Conservation (phyloP, 2,797 vertebrate genomes). For the Danio kyathit region DNA sequence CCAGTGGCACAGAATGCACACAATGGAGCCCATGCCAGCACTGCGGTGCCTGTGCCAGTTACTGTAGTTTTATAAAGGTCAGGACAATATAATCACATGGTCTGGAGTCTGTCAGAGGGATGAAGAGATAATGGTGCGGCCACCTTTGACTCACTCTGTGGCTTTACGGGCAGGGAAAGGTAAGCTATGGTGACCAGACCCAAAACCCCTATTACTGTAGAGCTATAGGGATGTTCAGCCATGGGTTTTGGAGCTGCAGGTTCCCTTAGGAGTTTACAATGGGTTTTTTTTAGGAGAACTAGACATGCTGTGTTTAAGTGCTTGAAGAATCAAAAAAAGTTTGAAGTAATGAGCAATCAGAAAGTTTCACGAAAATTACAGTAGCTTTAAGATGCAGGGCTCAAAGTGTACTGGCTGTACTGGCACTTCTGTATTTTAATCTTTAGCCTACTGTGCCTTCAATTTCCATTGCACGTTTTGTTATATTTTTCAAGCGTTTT, state of each 20-base stretch:
- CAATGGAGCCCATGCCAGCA: background rate
- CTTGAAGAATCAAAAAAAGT: no score
- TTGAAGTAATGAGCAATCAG: no score
- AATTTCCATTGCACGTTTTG: no score
- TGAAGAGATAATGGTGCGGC: background rate
- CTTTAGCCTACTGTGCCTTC: no score
- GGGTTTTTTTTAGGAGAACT: no score
- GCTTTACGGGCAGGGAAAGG: background rate
- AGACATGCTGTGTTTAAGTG: no score
- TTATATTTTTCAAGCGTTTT: no score
- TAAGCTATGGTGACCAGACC: background rate
- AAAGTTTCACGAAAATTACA: no score
- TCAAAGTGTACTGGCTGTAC: no score
- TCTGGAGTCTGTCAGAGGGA: slow-evolving; percentile 9
- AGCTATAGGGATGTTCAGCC: slow-evolving; percentile 1
- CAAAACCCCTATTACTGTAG: background rate
- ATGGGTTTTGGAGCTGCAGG: background rate
- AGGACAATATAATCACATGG: slow-evolving; percentile 10
- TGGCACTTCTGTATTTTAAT: no score
- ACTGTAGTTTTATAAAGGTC: slow-evolving; percentile 26
- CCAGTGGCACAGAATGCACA: slow-evolving; percentile 5
- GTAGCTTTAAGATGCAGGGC: no score
- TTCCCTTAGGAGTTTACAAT: background rate
- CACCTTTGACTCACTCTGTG: background rate
- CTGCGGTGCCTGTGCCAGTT: slow-evolving; percentile 4